Base-by-base conservation (phyloP, 2,888 invertebrate genomes). In the Synergus itoensis region DNA sequence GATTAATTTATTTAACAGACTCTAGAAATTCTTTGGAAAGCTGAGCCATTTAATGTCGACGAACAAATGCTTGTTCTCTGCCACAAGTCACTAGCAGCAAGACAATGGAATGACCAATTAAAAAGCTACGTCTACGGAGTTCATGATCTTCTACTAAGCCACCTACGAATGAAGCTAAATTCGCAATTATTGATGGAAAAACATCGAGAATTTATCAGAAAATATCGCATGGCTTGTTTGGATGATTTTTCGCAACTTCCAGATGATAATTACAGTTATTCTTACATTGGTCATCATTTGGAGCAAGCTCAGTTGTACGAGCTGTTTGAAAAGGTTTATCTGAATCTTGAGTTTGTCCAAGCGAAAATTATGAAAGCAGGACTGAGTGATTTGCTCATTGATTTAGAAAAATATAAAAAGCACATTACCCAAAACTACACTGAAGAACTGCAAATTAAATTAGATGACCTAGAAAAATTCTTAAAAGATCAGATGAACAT, bases 201-300 rank as follows among this genome's bases (percentile, higher is more conserved):
- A 81, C 96, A 96, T 84, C 90, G 91, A 75, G 93, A 93, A 40
- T 93, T 96, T 45, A 91, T 96, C 5, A 92, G 93, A 18, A 94
- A 94, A 77, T 96, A 96, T 87, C 88, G 92, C 16, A 93, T 93
- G 81, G 91, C 91, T 21, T 94, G 94, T 67, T 88, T 92, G 0
- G 90, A 92, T 9, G 93, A 94, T 84, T 93, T 94, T 41, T 93
- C 94, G 1, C 93, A 94, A 79, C 93, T 96, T 21, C 94, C 95
- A 0, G 93, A 95, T 82, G 96, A 96, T 88, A 95, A 95, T 73
- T 96, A 96, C 87, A 95, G 96, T 86, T 95, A 94, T 14, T 95
- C 94, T 53, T 96, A 95, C 87, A 93, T 96, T 76, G 96, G 96
- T 0, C 95, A 96, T 87, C 96, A 96, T 90, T 92, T 96, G 80